These are phyloP conservation scores for Eriocheir sinensis DNA, from an alignment of 1,140 invertebrate genomes.

Conservation along the genomic window DNA sequence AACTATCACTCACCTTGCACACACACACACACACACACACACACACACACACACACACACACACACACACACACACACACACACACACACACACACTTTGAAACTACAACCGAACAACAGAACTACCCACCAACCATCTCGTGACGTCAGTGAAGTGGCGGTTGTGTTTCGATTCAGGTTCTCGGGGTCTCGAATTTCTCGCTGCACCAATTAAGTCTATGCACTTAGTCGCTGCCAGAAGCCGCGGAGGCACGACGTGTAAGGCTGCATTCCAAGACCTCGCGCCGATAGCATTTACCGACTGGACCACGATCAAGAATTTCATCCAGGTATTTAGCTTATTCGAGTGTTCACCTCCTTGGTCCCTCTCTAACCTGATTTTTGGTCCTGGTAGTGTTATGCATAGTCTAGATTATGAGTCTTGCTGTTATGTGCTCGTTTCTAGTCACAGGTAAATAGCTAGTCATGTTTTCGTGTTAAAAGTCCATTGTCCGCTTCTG, in stretches of 20 bases:
- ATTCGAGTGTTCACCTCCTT: background rate
- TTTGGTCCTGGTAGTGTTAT: background rate
- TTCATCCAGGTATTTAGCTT: background rate
- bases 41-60: conserved; percentile 35
- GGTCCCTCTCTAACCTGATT: background rate
- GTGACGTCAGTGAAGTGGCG: conserved; percentile 6
- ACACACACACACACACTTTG: conserved; percentile 31
- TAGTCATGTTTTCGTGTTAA: no score
- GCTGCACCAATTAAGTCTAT: conserved; percentile 24
- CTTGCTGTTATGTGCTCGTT: no score
- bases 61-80: conserved; percentile 15
- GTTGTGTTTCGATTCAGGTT: conserved; percentile 7
- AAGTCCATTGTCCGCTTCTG: background rate
- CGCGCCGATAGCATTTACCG: background rate
- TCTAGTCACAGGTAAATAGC: no score
- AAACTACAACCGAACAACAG: background rate
- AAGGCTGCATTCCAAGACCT: background rate
- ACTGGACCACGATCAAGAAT: background rate
- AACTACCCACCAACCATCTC: background rate
- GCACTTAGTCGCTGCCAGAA: conserved; percentile 20
- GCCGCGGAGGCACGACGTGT: background rate
- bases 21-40: conserved; percentile 3
- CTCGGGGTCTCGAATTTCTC: background rate
- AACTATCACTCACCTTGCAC: background rate
- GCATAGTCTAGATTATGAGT: no score